Conservation (phyloP, 2,797 vertebrate genomes). For the Picus viridis region DNA sequence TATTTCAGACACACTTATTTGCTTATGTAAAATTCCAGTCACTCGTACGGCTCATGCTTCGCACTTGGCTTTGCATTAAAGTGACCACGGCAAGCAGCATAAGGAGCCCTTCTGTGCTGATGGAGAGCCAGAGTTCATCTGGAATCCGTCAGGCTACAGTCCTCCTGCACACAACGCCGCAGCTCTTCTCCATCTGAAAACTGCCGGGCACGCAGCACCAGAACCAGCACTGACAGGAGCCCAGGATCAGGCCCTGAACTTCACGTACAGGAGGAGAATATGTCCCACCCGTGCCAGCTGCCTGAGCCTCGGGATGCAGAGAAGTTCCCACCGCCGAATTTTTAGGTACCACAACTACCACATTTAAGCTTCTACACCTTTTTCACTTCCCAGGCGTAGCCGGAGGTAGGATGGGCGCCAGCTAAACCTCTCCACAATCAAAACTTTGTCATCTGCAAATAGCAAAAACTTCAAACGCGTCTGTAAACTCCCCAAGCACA, state of each 20-base stretch:
- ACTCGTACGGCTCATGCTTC: background rate
- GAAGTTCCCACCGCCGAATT: background rate
- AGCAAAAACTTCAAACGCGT: background rate
- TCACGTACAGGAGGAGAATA: background rate
- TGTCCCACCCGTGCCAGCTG: accelerated
- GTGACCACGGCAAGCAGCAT: background rate
- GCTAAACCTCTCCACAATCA: background rate
- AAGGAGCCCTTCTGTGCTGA: background rate
- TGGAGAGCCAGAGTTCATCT: background rate
- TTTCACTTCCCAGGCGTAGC: accelerated
- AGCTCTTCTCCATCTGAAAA: background rate
- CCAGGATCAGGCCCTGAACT: background rate
- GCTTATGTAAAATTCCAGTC: background rate
- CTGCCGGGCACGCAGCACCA: background rate
- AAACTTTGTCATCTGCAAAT: accelerated
- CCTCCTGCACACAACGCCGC: background rate
- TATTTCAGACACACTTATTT: background rate
- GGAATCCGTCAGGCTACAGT: background rate
- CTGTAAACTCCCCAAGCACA: background rate
- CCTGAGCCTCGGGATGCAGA: background rate
- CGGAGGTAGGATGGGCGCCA: background rate
- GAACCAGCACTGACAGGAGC: background rate
- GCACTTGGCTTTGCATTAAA: background rate
- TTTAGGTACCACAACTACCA: background rate
- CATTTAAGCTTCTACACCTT: background rate